Base-by-base conservation (phyloP, 2,113 vertebrate genomes). In the Eupsittula cactorum region DNA sequence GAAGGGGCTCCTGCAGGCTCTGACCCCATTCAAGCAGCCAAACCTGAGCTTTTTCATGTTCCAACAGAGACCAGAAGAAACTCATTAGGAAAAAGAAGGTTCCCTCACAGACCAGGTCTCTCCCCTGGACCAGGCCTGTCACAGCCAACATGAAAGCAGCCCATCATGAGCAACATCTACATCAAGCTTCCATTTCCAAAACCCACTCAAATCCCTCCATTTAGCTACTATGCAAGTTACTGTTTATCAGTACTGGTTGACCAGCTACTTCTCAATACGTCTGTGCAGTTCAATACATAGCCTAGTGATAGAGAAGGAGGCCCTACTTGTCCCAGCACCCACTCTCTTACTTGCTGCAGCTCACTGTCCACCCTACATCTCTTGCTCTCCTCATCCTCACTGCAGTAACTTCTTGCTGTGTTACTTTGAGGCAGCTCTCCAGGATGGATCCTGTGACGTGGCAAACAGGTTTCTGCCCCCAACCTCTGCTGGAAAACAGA, bases 111-210 rank as follows among this genome's bases (percentile, higher is more conserved):
- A 39, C 55, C 82, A 62, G 49, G 42, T 1, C 8, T 6, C 6
- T 55, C 41, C 31, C 31, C 28, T 35, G 27, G 39, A 14, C 9
- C 68, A 42, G 35, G 65, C 44, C 73, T 81, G 74, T 12, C 21
- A 1, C 0, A 50, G 35, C 11, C 64, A 8, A 1, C 17, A 6
- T 0, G 28, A n/a, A 7, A 25, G 24, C 35, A 44, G 67, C 42
- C 55, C 50, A 29, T 44, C 46, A 9, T 0, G 13, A 29, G 33
- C 49, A 57, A 60, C 49, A 53, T 50, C 83, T 24, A 9, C 44
- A 23, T 39, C 64, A 2, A 13, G 9, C 16, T 31, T 33, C 53
- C 46, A 2, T 15, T 31, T 2, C 68, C 76, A n/a, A 44, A 42
- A 3, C 1, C 41, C 27, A 13, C 35, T 25, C 39, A 2, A 8